These are phyloP conservation scores for Cariama cristata DNA, from an alignment of 2,113 vertebrate species.

Conservation along the genomic window DNA sequence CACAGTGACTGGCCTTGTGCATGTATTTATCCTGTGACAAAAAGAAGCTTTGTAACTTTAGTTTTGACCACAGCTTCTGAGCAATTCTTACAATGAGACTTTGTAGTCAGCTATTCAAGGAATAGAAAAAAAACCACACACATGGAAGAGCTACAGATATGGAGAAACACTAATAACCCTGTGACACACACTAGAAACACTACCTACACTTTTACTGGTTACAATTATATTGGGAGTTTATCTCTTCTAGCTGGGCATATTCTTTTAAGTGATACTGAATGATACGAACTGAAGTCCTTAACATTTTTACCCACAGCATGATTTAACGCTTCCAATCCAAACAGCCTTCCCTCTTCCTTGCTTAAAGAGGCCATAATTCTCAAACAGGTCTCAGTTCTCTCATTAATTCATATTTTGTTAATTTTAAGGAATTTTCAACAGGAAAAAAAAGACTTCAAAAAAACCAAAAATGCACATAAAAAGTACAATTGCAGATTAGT, in stretches of 20 bases:
- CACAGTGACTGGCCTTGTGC: neutral
- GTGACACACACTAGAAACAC: neutral
- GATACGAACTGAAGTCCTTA: neutral
- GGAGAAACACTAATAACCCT: neutral
- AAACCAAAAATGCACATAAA: neutral
- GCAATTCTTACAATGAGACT: neutral
- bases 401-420: neutral
- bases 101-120: neutral
- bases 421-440: neutral
- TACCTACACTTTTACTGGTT: neutral
- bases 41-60: neutral
- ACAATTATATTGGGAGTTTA: neutral
- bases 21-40: neutral
- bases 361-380: neutral
- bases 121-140: neutral
- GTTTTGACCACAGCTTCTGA: neutral
- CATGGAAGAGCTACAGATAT: neutral
- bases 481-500: neutral
- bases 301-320: neutral
- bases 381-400: neutral
- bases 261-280: neutral
- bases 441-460: neutral
- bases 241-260: neutral
- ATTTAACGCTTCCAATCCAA: neutral
- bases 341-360: neutral